Conservation (phyloP, 2,888 invertebrate species). For the Lithosia quadra region DNA sequence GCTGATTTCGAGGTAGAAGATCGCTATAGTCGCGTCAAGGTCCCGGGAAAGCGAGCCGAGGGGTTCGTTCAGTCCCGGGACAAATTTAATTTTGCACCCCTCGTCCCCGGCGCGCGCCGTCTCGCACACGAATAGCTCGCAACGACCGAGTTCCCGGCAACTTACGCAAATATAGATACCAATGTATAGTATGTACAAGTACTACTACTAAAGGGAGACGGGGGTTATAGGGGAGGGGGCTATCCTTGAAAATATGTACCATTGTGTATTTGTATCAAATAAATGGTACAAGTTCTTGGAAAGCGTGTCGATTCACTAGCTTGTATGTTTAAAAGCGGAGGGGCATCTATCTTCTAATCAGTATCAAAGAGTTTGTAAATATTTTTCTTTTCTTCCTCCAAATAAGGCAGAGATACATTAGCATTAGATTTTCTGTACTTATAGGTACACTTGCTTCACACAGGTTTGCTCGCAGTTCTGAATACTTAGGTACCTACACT, state of each 20-base stretch:
- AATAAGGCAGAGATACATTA: not conserved
- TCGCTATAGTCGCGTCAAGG: constrained; percentile 69
- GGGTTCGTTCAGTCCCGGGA: constrained; percentile 33
- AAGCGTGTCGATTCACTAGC: constrained; percentile 8
- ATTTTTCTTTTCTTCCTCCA: not conserved
- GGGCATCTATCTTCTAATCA: not conserved
- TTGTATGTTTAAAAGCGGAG: constrained; percentile 3
- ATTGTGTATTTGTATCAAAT: constrained; percentile 18
- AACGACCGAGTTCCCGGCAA: constrained; percentile 22
- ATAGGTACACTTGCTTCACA: too few species aligned
- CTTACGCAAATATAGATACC: constrained; percentile 16
- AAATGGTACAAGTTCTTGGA: constrained; percentile 11
- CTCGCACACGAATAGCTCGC: constrained; percentile 28
- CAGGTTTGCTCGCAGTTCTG: too few species aligned
- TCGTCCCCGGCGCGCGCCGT: constrained; percentile 23
- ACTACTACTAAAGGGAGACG: not conserved
- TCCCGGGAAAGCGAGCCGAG: constrained; percentile 60
- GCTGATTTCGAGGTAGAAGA: constrained; percentile 71
- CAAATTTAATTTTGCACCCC: constrained; percentile 58
- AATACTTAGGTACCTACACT: too few species aligned
- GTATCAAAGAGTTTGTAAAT: not conserved
- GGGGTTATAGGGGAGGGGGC: constrained; percentile 1
- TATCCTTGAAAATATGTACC: constrained; percentile 20
- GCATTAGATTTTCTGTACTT: not conserved
- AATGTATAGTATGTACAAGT: not conserved